Conservation (phyloP, 2,888 invertebrate species). For the Rhimphoctona megacephalus region DNA sequence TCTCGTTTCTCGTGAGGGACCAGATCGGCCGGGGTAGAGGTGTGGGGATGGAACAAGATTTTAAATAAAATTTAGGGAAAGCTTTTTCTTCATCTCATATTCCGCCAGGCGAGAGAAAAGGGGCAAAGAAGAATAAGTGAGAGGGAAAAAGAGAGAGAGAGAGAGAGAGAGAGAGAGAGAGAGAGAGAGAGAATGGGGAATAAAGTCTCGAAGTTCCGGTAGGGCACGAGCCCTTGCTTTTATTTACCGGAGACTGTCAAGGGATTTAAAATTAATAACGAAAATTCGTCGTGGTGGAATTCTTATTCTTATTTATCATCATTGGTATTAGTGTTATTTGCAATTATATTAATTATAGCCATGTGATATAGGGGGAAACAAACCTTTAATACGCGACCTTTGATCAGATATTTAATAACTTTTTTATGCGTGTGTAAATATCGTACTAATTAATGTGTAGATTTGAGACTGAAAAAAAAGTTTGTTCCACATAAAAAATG, state of each 20-base stretch:
- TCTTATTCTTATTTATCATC: conserved; percentile 8
- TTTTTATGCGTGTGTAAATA: not conserved
- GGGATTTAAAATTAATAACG: conserved; percentile 64
- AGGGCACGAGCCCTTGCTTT: conserved; percentile 38
- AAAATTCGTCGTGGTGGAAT: conserved; percentile 26
- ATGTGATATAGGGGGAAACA: not conserved
- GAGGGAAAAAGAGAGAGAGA: conserved; percentile 15
- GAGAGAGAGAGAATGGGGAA: conserved; percentile 31
- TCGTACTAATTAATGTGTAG: not conserved
- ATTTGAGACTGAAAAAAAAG: not conserved
- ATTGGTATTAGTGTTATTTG: conserved; percentile 6
- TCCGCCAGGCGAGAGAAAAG: conserved; percentile 45
- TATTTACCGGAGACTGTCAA: conserved; percentile 53
- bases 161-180: conserved; percentile 27
- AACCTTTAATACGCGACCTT: too few relatives aligned
- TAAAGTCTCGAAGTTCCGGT: conserved; percentile 43
- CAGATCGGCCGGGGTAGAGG: conserved; percentile 33
- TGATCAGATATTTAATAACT: too few relatives aligned
- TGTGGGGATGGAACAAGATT: conserved; percentile 55
- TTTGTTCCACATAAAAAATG: not conserved
- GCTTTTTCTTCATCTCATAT: conserved; percentile 47
- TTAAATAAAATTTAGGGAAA: conserved; percentile 67
- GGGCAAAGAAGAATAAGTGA: conserved; percentile 41
- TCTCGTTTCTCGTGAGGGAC: conserved; percentile 55
- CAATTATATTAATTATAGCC: not conserved